Evolutionary conservation across 2,113 vertebrate species (phyloP).

Genomic region (Corythaeola cristata): DNA sequence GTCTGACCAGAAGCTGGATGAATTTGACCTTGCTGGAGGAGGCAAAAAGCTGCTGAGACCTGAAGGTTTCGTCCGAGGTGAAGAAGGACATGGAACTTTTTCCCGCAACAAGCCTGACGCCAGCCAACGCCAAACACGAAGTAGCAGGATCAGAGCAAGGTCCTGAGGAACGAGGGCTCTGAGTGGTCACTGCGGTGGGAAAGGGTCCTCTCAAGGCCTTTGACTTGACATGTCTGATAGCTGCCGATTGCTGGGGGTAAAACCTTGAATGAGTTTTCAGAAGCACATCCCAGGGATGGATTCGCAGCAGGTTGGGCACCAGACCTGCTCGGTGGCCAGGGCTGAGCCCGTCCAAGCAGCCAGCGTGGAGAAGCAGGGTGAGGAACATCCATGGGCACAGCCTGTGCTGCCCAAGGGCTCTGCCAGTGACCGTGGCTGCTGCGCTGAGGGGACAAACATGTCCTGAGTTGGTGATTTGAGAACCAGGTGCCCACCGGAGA

Average conservation of each 20-base stretch:
- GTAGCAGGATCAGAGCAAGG: neutral
- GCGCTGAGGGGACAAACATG: neutral
- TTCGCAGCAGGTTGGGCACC: neutral
- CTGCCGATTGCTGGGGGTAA: neutral
- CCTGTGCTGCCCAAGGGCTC: neutral
- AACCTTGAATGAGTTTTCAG: neutral
- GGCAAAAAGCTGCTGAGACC: neutral
- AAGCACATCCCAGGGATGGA: neutral
- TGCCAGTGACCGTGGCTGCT: neutral
- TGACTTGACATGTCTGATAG: too few species aligned
- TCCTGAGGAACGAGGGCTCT: accelerated
- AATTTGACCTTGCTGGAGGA: neutral
- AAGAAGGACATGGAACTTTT: neutral
- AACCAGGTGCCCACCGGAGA: neutral
- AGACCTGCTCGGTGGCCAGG: neutral
- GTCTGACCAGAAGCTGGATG: neutral
- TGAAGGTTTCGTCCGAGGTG: neutral
- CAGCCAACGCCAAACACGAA: neutral
- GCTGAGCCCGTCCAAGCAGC: neutral
- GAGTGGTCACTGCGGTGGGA: neutral
- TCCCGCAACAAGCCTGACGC: too few species aligned
- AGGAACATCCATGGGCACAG: neutral
- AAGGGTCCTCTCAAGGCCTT: neutral
- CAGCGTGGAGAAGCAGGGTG: accelerated
- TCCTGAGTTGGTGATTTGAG: neutral